Evolutionary conservation across 2,797 vertebrate genomes (phyloP).

Genomic region (Arnoldichthys spilopterus): DNA sequence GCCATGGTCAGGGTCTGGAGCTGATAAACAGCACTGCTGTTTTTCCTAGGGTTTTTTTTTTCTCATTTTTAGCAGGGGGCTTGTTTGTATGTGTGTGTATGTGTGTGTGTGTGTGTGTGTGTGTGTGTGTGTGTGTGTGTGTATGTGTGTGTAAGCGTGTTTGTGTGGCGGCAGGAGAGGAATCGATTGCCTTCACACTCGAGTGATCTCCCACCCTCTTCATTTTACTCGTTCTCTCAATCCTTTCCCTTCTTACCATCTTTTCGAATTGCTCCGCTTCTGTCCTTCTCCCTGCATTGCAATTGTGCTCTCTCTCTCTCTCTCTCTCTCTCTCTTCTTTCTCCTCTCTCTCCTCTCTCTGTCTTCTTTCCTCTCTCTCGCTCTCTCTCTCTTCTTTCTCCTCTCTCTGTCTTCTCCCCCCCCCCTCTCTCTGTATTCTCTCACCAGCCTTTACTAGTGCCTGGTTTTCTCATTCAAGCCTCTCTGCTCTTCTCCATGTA

Average conservation of each 20-base stretch:
- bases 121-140: slow-evolving; percentile 17
- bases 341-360: background rate
- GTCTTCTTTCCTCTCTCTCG: background rate
- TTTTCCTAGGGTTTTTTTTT: background rate
- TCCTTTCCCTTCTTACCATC: slow-evolving; percentile 37
- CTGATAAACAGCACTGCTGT: slow-evolving; percentile 21
- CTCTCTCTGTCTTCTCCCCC: too few relatives aligned
- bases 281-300: slow-evolving; percentile 12
- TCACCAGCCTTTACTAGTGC: slow-evolving; percentile 27
- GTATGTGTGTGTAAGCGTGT: slow-evolving; percentile 58
- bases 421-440: background rate
- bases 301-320: background rate
- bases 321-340: background rate
- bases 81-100: slow-evolving; percentile 25
- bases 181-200: slow-evolving; percentile 79
- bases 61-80: slow-evolving; percentile 29
- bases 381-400: background rate
- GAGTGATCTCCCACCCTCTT: slow-evolving; percentile 54
- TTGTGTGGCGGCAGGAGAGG: slow-evolving; percentile 68
- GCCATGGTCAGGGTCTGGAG: background rate
- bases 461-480: slow-evolving; percentile 26
- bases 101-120: slow-evolving; percentile 15
- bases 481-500: slow-evolving; percentile 49
- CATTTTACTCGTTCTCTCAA: slow-evolving; percentile 56
- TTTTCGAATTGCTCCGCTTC: slow-evolving; percentile 40